phyloP scores from a whole-genome alignment of 2,888 invertebrate genomes.

The Criorhina ranunculi region DNA sequence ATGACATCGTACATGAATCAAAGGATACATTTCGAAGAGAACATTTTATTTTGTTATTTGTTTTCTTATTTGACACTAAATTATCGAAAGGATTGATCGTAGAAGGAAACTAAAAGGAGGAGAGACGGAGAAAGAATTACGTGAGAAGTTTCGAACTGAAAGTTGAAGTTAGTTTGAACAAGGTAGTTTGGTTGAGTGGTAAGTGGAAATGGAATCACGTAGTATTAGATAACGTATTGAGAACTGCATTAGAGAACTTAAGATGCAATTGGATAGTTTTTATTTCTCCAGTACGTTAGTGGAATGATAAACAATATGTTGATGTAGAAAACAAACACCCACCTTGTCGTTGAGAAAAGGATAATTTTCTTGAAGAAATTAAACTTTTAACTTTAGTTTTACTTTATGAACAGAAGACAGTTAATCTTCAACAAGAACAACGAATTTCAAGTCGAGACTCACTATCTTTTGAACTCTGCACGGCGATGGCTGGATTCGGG shows the following conservation, averaged over 20 bases:
- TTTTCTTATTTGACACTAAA: constrained; percentile 43
- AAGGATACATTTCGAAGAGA: constrained; percentile 31
- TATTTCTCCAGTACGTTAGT: background rate
- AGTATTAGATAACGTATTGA: background rate
- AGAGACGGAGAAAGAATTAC: background rate
- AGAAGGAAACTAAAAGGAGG: background rate
- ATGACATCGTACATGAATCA: constrained; percentile 53
- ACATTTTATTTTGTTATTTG: constrained; percentile 39
- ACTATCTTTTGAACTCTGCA: no score
- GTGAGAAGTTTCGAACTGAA: constrained; percentile 14
- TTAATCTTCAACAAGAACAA: no score
- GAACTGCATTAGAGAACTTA: constrained; percentile 40
- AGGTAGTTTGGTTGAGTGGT: background rate
- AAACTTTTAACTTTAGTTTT: no score
- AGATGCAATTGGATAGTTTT: constrained; percentile 30
- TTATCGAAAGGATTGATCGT: constrained; percentile 40
- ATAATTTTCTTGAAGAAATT: background rate
- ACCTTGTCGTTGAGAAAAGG: background rate
- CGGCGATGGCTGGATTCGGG: no score
- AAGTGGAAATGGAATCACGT: constrained; percentile 40
- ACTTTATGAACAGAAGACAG: no score
- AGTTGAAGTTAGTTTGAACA: constrained; percentile 14
- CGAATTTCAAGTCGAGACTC: no score
- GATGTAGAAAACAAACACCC: background rate
- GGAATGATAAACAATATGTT: background rate